Base-by-base conservation (phyloP, 1,140 invertebrate species). In the Coelopa frigida region DNA sequence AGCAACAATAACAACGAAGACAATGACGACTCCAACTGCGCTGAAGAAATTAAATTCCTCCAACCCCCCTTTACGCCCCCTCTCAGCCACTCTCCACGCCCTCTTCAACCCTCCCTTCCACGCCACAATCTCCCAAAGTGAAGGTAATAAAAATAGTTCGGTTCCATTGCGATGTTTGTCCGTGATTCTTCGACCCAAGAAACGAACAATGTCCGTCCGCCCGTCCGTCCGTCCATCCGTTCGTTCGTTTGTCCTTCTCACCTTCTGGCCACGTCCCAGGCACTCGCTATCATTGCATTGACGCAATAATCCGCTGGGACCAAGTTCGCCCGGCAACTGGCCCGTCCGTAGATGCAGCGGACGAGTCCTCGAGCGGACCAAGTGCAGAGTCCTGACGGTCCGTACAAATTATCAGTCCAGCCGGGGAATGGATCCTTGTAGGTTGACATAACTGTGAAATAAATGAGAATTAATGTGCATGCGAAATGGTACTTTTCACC, bases 341-440 rank as follows among this genome's bases (percentile, higher is more conserved):
- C 54, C 59, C 80, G 70, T 45, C 79, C 80, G 43, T 78, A 72
- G 57, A 85, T 74, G 39, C 76, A 78, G 54, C 79, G 77, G 24
- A 89, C 61, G 21, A 89, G 56, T 37, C 87, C 87, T 57, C 79
- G 76, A 12, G 77, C 76, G 37, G 71, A 63, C 31, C 71, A 72
- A 23, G 73, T 71, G 35, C 71, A 63, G 23, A 78, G 61, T 37
- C 77, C 84, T 57, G 81, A 82, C 38, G 85, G 79, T 36, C 85
- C 85, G 70, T 87, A 87, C 41, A 82, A 74, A 70, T 88, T 89
- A 64, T 91, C 86, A 40, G 85, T 83, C 85, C 86, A 92, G 29
- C 85, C 83, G 33, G 69, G 59, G 27, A 77, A 56, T 40, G 78
- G 78, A 61, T 90, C 85, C 51, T 78, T 75, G 67, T 81, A 83